A percentile compares a stretch with the other conserved stretches of the same genome.
Evolutionary conservation across 2,888 invertebrate species (phyloP).

Genomic region (Melinaea menophilus): DNA sequence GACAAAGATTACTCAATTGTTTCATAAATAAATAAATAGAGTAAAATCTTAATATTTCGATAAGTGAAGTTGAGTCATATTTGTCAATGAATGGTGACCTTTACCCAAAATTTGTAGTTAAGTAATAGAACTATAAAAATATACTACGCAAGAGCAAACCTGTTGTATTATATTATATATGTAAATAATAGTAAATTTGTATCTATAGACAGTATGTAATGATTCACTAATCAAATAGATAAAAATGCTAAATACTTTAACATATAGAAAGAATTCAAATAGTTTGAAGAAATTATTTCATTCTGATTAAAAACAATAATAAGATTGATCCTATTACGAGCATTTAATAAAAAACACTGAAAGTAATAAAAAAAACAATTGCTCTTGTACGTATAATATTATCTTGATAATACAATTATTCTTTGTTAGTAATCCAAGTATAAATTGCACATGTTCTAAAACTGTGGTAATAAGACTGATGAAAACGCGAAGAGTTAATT

Average conservation of each 20-base stretch:
- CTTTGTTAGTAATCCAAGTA: not conserved
- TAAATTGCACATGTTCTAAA: conserved; percentile 1
- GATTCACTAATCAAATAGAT: too few species aligned
- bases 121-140: conserved; percentile 8
- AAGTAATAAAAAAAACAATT: too few species aligned
- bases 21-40: not conserved
- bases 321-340: too few species aligned
- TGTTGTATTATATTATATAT: conserved; percentile 7
- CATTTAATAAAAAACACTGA: too few species aligned
- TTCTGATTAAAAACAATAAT: too few species aligned
- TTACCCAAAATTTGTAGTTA: conserved; percentile 23
- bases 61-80: conserved; percentile 22
- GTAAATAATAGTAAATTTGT: not conserved
- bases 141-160: not conserved
- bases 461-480: conserved; percentile 9
- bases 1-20: not conserved
- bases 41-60: conserved; percentile 3
- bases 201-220: too few species aligned
- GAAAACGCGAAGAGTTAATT: conserved; percentile 11
- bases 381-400: not conserved
- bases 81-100: conserved; percentile 26
- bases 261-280: too few species aligned
- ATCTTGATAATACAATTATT: not conserved
- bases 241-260: too few species aligned
- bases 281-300: too few species aligned